Base-by-base conservation (phyloP, 2,113 vertebrate genomes). In the Scolopax mira region DNA sequence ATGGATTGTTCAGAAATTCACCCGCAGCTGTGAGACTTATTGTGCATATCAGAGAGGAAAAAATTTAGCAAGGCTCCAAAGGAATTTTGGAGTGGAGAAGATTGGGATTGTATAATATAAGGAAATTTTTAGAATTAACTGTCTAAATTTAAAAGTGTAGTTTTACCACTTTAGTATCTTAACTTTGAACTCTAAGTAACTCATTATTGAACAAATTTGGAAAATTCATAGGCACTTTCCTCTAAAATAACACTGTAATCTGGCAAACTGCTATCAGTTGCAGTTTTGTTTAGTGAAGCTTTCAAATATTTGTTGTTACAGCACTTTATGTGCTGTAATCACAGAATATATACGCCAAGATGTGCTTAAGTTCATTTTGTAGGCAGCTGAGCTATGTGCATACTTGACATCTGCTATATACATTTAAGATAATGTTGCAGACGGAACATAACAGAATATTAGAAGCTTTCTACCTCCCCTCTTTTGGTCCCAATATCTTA, bases 301-400 rank as follows among this genome's bases (percentile, higher is more conserved):
- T 89, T 85, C 39, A 88, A 69, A 60, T 93, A 69, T 72, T 89
- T 90, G 58, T 41, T 91, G 96, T 91, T 74, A 57, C 71, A 42
- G 23, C 13, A 51, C 89, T 87, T 89, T 75, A 30, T 41, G 24
- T 88, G 70, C 39, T 85, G 18, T 74, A 41, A 79, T 94, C 81
- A 61, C 33, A 75, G 23, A 6, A 64, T 93, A 81, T 64, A 18
- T 61, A 80, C 82, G 30, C 66, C 74, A 85, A 88, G 44, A 42
- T 67, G 13, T 65, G 75, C 72, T 65, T 11, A 64, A 72, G 80
- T 92, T 52, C 23, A 35, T 83, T 85, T 52, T 80, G 16, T 73
- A 66, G 58, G 16, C 51, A 66, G 5, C 46, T 66, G 44, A 93
- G 46, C 58, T 90, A 5, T 77, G 54, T 80, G 11, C 46, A 44